A percentile compares a stretch with the other conserved stretches of the same genome.
Conservation (phyloP, 1,140 invertebrate genomes). For the Tribolium madens region DNA sequence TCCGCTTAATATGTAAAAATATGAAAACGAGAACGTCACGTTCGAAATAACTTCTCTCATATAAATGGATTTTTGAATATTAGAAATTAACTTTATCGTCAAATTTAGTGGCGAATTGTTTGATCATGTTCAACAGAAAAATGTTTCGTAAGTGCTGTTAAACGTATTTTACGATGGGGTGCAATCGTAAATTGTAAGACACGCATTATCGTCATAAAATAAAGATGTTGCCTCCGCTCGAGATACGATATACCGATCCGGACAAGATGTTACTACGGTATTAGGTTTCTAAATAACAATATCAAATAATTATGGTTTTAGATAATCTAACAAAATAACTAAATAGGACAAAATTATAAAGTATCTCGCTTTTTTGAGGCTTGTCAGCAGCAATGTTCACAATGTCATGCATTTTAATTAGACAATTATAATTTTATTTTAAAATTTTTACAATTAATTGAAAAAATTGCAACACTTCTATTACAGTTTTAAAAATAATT, state of each 20-base stretch:
- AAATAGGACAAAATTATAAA: too few species aligned
- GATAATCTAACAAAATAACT: neutral
- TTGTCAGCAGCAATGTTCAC: too few species aligned
- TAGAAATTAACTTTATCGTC: neutral
- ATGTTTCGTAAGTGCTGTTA: neutral
- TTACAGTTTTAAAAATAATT: too few species aligned
- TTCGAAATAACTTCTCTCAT: neutral
- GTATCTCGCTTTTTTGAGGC: too few species aligned
- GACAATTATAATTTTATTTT: too few species aligned
- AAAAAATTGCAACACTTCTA: too few species aligned
- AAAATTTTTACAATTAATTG: too few species aligned
- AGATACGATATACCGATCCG: neutral
- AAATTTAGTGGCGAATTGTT: neutral
- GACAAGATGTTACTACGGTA: neutral
- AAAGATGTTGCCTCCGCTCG: neutral
- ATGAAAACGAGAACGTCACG: neutral
- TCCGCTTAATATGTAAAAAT: neutral
- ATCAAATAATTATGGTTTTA: neutral
- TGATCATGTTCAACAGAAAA: constrained; percentile 15
- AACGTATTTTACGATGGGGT: neutral
- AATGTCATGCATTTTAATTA: too few species aligned
- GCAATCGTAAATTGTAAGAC: constrained; percentile 15
- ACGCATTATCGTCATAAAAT: constrained; percentile 7
- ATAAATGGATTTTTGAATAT: constrained; percentile 3
- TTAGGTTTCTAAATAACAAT: neutral